A percentile compares a stretch with the other conserved stretches of the same genome.
Evolutionary conservation across 1,140 invertebrate species (phyloP).

Genomic region (Heliothis virescens): DNA sequence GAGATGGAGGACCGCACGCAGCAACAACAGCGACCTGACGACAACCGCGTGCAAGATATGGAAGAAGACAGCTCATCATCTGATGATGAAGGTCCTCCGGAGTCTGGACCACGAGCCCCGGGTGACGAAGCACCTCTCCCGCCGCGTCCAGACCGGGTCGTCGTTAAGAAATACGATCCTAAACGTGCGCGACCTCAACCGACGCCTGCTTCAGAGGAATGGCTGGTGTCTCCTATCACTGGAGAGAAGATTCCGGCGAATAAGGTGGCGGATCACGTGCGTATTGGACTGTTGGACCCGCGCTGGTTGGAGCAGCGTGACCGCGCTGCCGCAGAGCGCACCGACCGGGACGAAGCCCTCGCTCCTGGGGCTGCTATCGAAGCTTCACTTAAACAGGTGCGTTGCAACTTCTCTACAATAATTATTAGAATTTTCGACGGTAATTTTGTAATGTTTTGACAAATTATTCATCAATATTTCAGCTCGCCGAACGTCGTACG

Average conservation of each 20-base stretch:
- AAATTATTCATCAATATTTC: background rate
- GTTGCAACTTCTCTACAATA: background rate
- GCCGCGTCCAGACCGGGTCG: slow-evolving; percentile 96
- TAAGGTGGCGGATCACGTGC: slow-evolving; percentile 99
- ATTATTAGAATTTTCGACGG: too few relatives aligned
- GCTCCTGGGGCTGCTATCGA: slow-evolving; percentile 93
- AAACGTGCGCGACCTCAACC: slow-evolving; percentile 90
- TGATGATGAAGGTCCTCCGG: slow-evolving; percentile 90
- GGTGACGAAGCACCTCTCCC: slow-evolving; percentile 91
- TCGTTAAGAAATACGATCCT: slow-evolving; percentile 99
- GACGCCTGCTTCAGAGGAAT: slow-evolving; percentile 92
- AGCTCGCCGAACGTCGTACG: slow-evolving; percentile 98
- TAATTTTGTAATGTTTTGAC: background rate
- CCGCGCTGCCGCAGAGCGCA: slow-evolving; percentile 82
- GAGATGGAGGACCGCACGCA: slow-evolving; percentile 89
- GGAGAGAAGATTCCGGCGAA: slow-evolving; percentile 98
- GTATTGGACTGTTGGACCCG: slow-evolving; percentile 98
- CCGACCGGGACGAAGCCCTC: slow-evolving; percentile 82
- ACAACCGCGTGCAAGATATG: slow-evolving; percentile 93
- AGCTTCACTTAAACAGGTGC: slow-evolving; percentile 93
- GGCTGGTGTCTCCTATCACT: slow-evolving; percentile 98
- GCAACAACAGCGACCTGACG: slow-evolving; percentile 82
- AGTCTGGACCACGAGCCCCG: slow-evolving; percentile 79
- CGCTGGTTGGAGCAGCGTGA: slow-evolving; percentile 99
- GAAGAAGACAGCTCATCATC: slow-evolving; percentile 94